Base-by-base conservation (phyloP, 2,113 vertebrate genomes). In the Cololabis saira region DNA sequence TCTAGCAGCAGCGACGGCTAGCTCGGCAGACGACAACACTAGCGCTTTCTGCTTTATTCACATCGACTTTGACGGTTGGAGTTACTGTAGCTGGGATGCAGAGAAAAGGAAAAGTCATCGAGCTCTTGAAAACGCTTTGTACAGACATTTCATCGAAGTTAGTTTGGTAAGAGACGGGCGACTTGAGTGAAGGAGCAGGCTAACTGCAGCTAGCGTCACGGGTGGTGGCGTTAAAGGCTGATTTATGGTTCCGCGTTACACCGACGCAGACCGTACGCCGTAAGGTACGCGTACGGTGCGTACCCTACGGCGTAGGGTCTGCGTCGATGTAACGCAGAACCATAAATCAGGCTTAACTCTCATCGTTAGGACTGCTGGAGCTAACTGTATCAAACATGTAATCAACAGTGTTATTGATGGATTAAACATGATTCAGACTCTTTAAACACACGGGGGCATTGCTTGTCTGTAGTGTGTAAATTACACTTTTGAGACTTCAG, bases 101-200 rank as follows among this genome's bases (percentile, higher is more conserved):
- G 42, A 59, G 12, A 10, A 13, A 48, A 2, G 17, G 21, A 16
- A 12, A 6, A n/a, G 33, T 1, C 4, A 1, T 12, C 14, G 24
- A 55, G 15, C 0, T 16, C 0, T n/a, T 12, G 3, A 37, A 59
- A 63, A 47, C 47, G 0, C 0, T 12, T 19, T 21, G 18, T 49
- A 60, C 2, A 12, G 43, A 58, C 30, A 40, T 49, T 70, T 41
- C 40, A 16, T 42, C 42, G 15, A 33, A 51, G 30, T 44, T 37
- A 60, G 63, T n/a, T 74, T 45, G 86, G 87, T 89, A 84, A 87
- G 87, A 71, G 3, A 45, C 58, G 45, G 15, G 13, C 52, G 42
- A 67, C 44, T 63, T 63, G 19, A 62, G 18, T 59, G 44, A 62
- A 56, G 42, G 12, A 60, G 47, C 12, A 21, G 48, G 80, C 71